These are phyloP conservation scores for Leptobrachium leishanense DNA, from an alignment of 2,113 vertebrate species.

Conservation along the genomic window DNA sequence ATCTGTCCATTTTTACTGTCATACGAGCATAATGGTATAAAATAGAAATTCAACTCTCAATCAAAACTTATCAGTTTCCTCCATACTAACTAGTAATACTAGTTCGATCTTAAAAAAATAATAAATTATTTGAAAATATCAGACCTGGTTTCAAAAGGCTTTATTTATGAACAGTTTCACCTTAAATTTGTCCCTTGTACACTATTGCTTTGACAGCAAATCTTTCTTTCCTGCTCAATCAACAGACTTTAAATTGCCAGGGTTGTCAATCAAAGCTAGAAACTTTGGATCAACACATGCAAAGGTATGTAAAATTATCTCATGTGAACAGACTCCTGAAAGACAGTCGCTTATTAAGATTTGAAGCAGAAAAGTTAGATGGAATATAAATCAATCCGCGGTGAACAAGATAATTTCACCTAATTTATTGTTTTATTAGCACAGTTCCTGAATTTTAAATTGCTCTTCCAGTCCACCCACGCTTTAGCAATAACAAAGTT, in stretches of 20 bases:
- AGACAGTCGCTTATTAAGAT: background rate
- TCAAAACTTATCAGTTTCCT: too few species aligned
- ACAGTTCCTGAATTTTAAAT: background rate
- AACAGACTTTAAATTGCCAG: background rate
- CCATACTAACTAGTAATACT: too few species aligned
- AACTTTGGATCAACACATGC: background rate
- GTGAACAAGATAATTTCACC: background rate
- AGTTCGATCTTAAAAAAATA: too few species aligned
- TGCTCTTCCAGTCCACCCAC: background rate
- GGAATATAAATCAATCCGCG: background rate
- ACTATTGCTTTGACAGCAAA: background rate
- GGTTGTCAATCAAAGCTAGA: background rate
- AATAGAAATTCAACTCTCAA: too few species aligned
- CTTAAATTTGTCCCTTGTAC: background rate
- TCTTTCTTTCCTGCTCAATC: background rate
- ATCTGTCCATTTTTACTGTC: too few species aligned
- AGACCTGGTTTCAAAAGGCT: too few species aligned
- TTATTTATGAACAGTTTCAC: too few species aligned
- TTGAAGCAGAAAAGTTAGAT: background rate
- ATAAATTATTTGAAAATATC: too few species aligned
- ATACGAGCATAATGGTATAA: too few species aligned
- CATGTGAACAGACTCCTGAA: background rate
- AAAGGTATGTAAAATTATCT: background rate
- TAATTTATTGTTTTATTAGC: constrained; percentile 1
- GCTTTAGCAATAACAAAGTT: background rate